Percentiles rank a stretch among this genome's conserved stretches.
phyloP scores from a whole-genome alignment of 2,797 vertebrate genomes.

The Gymnodraco acuticeps region DNA sequence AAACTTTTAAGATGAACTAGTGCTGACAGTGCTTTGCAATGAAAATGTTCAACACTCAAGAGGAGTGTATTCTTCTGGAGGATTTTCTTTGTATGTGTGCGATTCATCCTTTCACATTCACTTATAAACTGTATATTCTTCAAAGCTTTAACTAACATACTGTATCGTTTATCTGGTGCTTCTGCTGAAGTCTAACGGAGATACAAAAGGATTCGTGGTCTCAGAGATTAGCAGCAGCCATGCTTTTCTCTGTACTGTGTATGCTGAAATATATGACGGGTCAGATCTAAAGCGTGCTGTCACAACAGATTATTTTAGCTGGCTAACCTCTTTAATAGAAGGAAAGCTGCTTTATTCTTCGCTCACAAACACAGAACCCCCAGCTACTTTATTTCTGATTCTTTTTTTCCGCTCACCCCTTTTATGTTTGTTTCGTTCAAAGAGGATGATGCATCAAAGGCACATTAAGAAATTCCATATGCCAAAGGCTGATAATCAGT shows the following conservation, averaged over 20 bases:
- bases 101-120: not conserved
- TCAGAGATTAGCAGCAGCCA: conserved; percentile 61
- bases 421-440: conserved; percentile 68
- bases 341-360: conserved; percentile 53
- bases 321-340: conserved; percentile 60
- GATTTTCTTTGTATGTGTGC: not conserved
- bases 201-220: conserved; percentile 27
- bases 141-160: not conserved
- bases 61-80: not conserved
- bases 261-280: conserved; percentile 54
- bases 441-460: conserved; percentile 66
- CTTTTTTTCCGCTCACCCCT: conserved; percentile 35
- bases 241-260: conserved; percentile 59
- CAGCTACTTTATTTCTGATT: conserved; percentile 55
- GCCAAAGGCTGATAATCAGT: conserved; percentile 61
- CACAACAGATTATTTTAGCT: conserved; percentile 67
- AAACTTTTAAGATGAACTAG: not conserved
- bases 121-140: not conserved
- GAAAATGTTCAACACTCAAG: not conserved
- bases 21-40: not conserved
- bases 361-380: conserved; percentile 48
- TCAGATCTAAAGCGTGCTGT: conserved; percentile 68
- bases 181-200: not conserved
- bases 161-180: conserved; percentile 3
- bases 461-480: conserved; percentile 58